phyloP scores from a whole-genome alignment of 1,140 invertebrate genomes.

The Bilobella aurantiaca region DNA sequence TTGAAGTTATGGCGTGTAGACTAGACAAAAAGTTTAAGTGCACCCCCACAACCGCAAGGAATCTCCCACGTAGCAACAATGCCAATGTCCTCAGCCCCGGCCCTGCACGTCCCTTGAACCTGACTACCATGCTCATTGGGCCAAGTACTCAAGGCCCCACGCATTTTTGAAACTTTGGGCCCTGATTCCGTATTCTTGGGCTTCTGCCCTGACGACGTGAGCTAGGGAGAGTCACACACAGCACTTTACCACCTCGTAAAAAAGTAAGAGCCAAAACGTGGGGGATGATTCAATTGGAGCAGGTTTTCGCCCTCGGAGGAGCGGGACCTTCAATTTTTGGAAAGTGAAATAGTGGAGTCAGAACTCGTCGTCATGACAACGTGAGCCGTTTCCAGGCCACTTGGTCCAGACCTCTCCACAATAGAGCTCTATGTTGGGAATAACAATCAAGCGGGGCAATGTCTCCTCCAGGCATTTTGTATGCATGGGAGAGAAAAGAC shows the following conservation, averaged over 20 bases:
- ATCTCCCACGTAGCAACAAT: constrained; percentile 4
- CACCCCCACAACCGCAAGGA: too few relatives aligned
- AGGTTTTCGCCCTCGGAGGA: constrained; percentile 11
- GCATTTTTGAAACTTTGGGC: constrained; percentile 14
- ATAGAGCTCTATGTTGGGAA: too few relatives aligned
- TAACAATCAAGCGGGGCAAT: too few relatives aligned
- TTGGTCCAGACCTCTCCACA: too few relatives aligned
- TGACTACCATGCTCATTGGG: not conserved
- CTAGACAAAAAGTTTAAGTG: not conserved
- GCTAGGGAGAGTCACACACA: constrained; percentile 35
- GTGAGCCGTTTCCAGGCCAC: too few relatives aligned
- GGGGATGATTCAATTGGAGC: constrained; percentile 30
- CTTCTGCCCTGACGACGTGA: constrained; percentile 28
- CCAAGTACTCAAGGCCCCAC: not conserved
- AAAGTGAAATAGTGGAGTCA: constrained; percentile 4
- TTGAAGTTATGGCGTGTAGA: not conserved
- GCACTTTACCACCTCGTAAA: constrained; percentile 35
- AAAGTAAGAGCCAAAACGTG: constrained; percentile 19
- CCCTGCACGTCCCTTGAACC: constrained; percentile 15
- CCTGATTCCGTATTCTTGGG: constrained; percentile 28
- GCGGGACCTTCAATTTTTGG: too few relatives aligned
- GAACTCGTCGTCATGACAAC: not conserved
- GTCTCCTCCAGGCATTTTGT: too few relatives aligned
- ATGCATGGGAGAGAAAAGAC: too few relatives aligned
- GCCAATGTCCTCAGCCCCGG: constrained; percentile 19